Conservation (phyloP, 2,888 invertebrate genomes). For the Aporophyla lueneburgensis region DNA sequence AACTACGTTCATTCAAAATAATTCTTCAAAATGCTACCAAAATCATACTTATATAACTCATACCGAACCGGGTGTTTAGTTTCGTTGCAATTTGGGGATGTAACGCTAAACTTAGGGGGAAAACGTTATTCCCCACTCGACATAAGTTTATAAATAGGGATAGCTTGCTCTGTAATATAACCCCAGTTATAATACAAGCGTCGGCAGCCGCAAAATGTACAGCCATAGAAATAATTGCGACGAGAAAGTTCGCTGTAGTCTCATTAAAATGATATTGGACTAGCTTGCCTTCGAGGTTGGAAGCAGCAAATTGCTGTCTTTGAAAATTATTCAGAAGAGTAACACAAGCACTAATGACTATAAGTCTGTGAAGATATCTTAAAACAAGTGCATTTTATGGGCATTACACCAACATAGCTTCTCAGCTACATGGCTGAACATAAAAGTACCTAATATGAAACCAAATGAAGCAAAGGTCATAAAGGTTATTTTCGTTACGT, state of each 20-base stretch:
- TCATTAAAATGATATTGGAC: constrained; percentile 47
- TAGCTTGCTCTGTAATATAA: constrained; percentile 27
- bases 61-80: constrained; percentile 18
- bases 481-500: no score
- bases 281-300: neutral
- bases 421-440: no score
- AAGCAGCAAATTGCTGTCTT: constrained; percentile 1
- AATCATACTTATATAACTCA: neutral
- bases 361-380: neutral
- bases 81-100: constrained; percentile 46
- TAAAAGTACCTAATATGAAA: no score
- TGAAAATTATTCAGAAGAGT: neutral
- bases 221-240: constrained; percentile 48
- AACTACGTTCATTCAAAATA: neutral
- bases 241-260: constrained; percentile 36
- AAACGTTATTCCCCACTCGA: constrained; percentile 36
- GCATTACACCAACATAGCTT: no score
- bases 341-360: neutral
- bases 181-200: constrained; percentile 37
- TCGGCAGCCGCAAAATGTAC: constrained; percentile 25
- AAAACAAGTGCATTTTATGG: neutral
- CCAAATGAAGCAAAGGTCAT: no score
- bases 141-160: constrained; percentile 43
- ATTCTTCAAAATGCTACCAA: neutral
- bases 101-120: constrained; percentile 48